Percentiles rank a stretch among this genome's conserved stretches.
Evolutionary conservation across 2,113 vertebrate genomes (phyloP).

Genomic region (Ploceus nigricollis): DNA sequence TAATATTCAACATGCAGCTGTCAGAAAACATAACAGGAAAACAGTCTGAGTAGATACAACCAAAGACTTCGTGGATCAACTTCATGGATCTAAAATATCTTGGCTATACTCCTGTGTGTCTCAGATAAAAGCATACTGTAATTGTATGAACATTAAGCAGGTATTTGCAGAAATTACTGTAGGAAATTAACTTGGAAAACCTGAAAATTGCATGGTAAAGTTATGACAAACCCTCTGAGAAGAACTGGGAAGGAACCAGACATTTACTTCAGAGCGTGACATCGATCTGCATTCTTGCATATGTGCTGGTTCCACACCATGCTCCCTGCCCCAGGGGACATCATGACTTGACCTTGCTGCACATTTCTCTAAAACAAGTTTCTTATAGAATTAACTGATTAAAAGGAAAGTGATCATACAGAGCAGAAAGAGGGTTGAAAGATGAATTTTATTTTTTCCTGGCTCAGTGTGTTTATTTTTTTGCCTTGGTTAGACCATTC

Average conservation of each 20-base stretch:
- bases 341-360: neutral
- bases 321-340: neutral
- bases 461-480: neutral
- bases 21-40: neutral
- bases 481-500: neutral
- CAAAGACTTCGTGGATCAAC: neutral
- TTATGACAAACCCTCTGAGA: neutral
- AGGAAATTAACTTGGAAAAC: neutral
- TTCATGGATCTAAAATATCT: neutral
- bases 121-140: neutral
- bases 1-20: neutral
- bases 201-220: neutral
- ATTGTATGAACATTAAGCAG: neutral
- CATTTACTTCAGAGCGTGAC: rapidly evolving
- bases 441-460: neutral
- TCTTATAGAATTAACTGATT: neutral
- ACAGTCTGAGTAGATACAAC: neutral
- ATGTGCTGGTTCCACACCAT: neutral
- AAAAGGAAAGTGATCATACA: neutral
- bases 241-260: neutral
- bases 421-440: neutral
- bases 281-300: neutral
- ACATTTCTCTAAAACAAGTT: neutral
- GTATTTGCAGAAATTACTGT: neutral
- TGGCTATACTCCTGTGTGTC: neutral